phyloP scores from a whole-genome alignment of 2,888 invertebrate genomes.

The Pegoplata infirma region DNA sequence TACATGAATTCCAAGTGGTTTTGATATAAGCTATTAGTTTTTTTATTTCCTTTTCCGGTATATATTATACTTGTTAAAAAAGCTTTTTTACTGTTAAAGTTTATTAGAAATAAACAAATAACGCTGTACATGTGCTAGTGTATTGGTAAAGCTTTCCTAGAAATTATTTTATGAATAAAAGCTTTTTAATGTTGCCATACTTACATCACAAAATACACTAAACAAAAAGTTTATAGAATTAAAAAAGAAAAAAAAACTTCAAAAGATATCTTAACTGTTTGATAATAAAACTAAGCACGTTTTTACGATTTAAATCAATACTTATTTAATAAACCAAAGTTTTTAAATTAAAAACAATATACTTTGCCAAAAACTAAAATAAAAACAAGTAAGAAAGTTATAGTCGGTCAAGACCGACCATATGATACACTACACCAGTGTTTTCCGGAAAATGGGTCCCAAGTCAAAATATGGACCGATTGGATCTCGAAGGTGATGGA shows the following conservation, averaged over 20 bases:
- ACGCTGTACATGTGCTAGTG: not conserved
- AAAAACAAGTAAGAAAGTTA: too few species aligned
- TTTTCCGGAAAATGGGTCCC: too few species aligned
- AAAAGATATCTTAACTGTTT: not conserved
- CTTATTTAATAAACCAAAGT: slow-evolving; percentile 31
- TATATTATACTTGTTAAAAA: not conserved
- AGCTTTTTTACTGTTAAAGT: not conserved
- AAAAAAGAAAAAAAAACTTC: too few species aligned
- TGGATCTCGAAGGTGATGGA: too few species aligned
- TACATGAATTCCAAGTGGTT: not conserved
- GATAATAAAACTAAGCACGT: not conserved
- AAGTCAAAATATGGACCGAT: too few species aligned
- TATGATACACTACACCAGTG: too few species aligned
- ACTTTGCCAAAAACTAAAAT: too few species aligned
- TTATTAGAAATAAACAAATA: not conserved
- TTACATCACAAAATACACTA: too few species aligned
- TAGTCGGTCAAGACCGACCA: too few species aligned
- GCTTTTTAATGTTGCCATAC: not conserved
- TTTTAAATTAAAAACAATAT: not conserved
- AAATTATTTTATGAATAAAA: too few species aligned
- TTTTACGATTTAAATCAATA: slow-evolving; percentile 19
- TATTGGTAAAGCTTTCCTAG: not conserved
- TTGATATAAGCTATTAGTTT: not conserved
- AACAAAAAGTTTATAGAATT: too few species aligned
- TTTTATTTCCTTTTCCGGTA: not conserved